Conservation (phyloP, 2,113 vertebrate genomes). For the Indicator indicator region DNA sequence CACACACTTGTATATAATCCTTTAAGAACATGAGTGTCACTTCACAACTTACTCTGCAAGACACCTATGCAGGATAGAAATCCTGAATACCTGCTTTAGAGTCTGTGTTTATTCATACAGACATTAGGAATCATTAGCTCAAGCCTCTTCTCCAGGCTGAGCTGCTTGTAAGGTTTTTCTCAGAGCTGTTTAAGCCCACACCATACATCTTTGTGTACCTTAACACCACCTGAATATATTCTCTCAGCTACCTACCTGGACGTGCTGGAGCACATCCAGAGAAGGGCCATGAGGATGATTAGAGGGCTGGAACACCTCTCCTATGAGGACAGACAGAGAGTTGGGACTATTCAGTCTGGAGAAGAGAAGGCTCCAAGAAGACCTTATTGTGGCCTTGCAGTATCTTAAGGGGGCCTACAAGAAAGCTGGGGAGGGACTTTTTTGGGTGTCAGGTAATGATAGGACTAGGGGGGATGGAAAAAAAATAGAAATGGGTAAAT, state of each 20-base stretch:
- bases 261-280: too few species aligned
- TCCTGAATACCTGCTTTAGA: neutral
- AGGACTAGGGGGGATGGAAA: too few species aligned
- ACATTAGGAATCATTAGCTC: neutral
- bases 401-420: too few species aligned
- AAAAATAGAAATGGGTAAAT: too few species aligned
- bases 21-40: neutral
- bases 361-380: too few species aligned
- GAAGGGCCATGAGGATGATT: too few species aligned
- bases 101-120: neutral
- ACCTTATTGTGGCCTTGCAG: too few species aligned
- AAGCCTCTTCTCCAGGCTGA: neutral
- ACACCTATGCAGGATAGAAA: neutral
- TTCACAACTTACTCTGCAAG: neutral
- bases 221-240: neutral
- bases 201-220: neutral
- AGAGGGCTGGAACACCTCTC: too few species aligned
- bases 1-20: neutral
- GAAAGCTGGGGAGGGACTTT: too few species aligned
- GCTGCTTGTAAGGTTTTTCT: neutral
- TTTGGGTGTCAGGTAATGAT: too few species aligned
- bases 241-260: neutral
- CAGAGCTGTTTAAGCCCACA: neutral
- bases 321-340: too few species aligned
- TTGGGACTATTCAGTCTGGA: too few species aligned